A percentile compares a stretch with the other conserved stretches of the same genome.
These are phyloP conservation scores for Alethe castanea DNA, from an alignment of 2,113 vertebrate species.

Conservation along the genomic window DNA sequence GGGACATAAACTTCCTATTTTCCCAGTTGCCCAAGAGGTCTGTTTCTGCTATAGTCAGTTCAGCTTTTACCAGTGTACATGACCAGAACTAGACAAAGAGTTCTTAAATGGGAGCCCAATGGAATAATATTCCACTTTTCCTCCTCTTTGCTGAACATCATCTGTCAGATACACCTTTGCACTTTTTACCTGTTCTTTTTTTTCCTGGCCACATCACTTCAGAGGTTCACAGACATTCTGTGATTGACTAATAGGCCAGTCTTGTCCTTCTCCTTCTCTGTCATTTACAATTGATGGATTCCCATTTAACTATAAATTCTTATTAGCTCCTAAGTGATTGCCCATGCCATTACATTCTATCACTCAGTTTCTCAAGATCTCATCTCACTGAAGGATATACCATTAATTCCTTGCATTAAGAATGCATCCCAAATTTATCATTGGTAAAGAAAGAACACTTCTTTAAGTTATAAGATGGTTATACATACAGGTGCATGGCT, in stretches of 20 bases:
- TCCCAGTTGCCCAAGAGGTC: background rate
- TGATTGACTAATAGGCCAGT: slow-evolving; percentile 44
- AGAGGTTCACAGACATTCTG: slow-evolving; percentile 2
- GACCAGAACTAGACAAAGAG: background rate
- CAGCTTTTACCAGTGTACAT: background rate
- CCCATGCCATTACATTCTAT: slow-evolving; percentile 21
- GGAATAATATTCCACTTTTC: background rate
- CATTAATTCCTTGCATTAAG: slow-evolving; percentile 18
- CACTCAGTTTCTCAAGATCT: slow-evolving; percentile 26
- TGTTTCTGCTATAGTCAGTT: background rate
- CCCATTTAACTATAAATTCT: slow-evolving; percentile 58
- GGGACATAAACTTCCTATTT: background rate
- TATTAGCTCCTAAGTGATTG: slow-evolving; percentile 56
- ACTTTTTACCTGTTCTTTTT: background rate
- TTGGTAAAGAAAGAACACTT: background rate
- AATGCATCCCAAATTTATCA: slow-evolving; percentile 27
- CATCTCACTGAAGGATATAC: slow-evolving; percentile 36
- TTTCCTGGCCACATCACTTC: background rate
- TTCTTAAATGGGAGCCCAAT: background rate
- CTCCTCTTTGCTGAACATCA: background rate
- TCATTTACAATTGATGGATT: slow-evolving; percentile 55
- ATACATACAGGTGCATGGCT: background rate
- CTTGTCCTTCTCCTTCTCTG: slow-evolving; percentile 52
- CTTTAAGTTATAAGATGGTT: background rate
- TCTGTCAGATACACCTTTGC: background rate